These are phyloP conservation scores for Zaprionus africanus DNA, from an alignment of 1,140 invertebrate species.

Conservation along the genomic window DNA sequence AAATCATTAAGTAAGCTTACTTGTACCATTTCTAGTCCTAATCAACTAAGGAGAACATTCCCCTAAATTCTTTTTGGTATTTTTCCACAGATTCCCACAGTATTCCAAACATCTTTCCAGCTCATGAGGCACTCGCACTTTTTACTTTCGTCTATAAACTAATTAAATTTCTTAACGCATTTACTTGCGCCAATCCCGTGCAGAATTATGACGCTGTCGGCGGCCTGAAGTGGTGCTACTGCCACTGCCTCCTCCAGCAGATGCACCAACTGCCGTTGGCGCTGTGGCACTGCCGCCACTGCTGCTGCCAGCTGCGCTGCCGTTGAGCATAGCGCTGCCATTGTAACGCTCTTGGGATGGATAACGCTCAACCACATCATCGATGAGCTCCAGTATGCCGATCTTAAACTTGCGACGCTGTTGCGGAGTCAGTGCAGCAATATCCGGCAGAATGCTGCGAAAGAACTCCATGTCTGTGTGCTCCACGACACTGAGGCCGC, in stretches of 20 bases:
- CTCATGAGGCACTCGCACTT: constrained; percentile 12
- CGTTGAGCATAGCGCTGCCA: constrained; percentile 43
- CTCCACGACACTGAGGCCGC: constrained; percentile 57
- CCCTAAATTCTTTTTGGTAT: background rate
- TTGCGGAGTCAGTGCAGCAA: constrained; percentile 68
- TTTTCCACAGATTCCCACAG: background rate
- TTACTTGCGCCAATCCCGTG: constrained; percentile 63
- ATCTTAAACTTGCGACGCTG: constrained; percentile 82
- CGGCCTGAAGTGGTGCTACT: background rate
- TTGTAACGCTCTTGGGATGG: constrained; percentile 57
- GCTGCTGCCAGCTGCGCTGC: constrained; percentile 49
- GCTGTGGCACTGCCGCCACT: constrained; percentile 17
- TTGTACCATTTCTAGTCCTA: no score
- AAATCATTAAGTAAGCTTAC: no score
- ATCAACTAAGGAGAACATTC: no score
- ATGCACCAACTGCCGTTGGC: background rate
- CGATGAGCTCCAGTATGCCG: constrained; percentile 78
- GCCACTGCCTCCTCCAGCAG: background rate
- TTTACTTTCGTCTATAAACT: constrained; percentile 20
- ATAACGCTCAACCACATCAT: constrained; percentile 77
- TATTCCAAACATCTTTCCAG: constrained; percentile 9
- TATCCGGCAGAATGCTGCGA: constrained; percentile 77
- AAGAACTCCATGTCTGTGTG: constrained; percentile 82
- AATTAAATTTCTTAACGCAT: constrained; percentile 26
- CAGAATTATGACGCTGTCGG: constrained; percentile 48